Conservation (phyloP, 2,888 invertebrate species). For the Amphipoea oculea region DNA sequence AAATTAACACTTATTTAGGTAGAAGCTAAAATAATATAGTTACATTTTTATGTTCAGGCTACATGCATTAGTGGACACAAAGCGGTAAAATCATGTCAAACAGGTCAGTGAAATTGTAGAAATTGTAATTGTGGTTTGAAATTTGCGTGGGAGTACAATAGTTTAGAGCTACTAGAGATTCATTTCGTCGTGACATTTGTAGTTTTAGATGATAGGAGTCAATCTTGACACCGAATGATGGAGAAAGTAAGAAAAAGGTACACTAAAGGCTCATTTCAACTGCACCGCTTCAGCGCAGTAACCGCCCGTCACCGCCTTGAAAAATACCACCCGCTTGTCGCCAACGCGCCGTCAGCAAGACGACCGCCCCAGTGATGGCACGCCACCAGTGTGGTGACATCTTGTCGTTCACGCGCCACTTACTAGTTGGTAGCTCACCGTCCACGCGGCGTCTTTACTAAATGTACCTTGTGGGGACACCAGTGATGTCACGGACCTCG, state of each 20-base stretch:
- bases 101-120: constrained; percentile 71
- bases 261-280: constrained; percentile 13
- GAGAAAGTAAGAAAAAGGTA: constrained; percentile 83
- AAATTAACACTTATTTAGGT: background rate
- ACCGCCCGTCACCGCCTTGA: too few species aligned
- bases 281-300: too few species aligned
- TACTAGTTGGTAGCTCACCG: too few species aligned
- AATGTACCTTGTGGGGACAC: too few species aligned
- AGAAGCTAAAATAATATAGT: constrained; percentile 28
- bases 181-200: constrained; percentile 57
- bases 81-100: constrained; percentile 64
- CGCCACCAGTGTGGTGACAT: too few species aligned
- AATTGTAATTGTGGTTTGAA: constrained; percentile 18
- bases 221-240: constrained; percentile 78
- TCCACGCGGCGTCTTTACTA: too few species aligned
- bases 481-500: too few species aligned
- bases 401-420: too few species aligned
- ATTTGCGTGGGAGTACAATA: constrained; percentile 82
- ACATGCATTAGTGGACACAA: constrained; percentile 67
- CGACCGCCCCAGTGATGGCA: too few species aligned
- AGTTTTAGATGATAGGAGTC: constrained; percentile 80
- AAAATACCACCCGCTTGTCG: too few species aligned
- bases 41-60: constrained; percentile 66
- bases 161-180: constrained; percentile 22
- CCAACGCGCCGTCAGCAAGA: too few species aligned